phyloP scores from a whole-genome alignment of 2,888 invertebrate species.

The Microchrysa polita region DNA sequence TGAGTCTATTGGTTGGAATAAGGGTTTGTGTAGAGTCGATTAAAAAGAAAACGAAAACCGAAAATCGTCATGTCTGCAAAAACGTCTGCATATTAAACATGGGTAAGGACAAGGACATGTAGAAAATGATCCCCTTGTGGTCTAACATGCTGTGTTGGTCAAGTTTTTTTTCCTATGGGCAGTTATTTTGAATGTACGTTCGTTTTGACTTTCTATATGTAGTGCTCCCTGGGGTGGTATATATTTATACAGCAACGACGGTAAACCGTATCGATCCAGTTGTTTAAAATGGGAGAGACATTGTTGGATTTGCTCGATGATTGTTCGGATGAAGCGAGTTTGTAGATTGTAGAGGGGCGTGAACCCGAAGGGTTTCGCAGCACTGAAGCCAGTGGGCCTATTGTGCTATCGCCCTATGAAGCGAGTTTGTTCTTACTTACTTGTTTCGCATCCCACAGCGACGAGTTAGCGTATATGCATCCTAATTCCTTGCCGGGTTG shows the following conservation, averaged over 20 bases:
- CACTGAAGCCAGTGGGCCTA: no score
- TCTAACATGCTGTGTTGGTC: conserved; percentile 3
- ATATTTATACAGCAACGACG: not conserved
- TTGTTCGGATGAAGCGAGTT: not conserved
- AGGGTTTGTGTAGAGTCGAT: not conserved
- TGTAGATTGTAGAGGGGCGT: no score
- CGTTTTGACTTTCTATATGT: not conserved
- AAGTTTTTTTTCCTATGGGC: not conserved
- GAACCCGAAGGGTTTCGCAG: no score
- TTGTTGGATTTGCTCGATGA: not conserved
- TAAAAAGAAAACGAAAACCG: not conserved
- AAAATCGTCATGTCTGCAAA: not conserved
- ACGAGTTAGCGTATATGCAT: no score
- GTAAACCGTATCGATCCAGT: not conserved
- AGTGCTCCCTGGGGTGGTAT: not conserved
- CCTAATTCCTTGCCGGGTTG: no score
- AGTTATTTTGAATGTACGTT: not conserved
- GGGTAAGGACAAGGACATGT: not conserved
- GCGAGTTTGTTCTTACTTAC: not conserved
- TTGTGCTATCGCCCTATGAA: no score
- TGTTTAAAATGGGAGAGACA: not conserved
- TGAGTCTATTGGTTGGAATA: not conserved
- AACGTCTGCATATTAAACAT: conserved; percentile 9
- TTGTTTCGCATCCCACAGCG: no score
- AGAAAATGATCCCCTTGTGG: not conserved